A percentile compares a stretch with the other conserved stretches of the same genome.
phyloP scores from a whole-genome alignment of 1,140 invertebrate genomes.

The Caenorhabditis inopinata region DNA sequence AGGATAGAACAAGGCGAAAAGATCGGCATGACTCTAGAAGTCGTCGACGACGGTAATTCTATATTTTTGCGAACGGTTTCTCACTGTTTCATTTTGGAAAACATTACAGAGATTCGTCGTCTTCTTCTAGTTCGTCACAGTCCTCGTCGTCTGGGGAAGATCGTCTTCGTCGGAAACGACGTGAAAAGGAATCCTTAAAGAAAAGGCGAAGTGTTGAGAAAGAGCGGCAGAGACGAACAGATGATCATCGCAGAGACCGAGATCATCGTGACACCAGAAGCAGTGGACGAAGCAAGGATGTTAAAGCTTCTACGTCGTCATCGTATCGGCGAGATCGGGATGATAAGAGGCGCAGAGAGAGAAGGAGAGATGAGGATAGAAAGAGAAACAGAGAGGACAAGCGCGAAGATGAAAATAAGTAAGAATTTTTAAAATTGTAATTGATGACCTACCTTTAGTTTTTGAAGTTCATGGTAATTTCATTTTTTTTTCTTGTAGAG shows the following conservation, averaged over 20 bases:
- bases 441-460: too few relatives aligned
- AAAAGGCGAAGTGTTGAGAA: neutral
- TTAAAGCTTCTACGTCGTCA: neutral
- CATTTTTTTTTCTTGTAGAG: neutral
- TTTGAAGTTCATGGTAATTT: neutral
- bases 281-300: neutral
- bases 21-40: neutral
- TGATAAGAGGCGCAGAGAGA: neutral
- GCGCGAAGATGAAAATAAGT: neutral
- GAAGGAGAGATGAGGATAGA: neutral
- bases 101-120: slow-evolving; percentile 20
- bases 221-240: neutral
- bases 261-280: neutral
- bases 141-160: neutral
- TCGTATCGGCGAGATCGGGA: neutral
- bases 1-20: neutral
- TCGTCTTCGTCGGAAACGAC: neutral
- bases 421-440: too few relatives aligned
- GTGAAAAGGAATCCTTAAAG: slow-evolving; percentile 34
- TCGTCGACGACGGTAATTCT: neutral
- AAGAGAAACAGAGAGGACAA: neutral
- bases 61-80: neutral
- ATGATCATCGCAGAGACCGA: neutral
- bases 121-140: neutral
- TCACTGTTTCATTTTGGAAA: neutral